Conservation (phyloP, 1,140 invertebrate species). For the Polyergus mexicanus region DNA sequence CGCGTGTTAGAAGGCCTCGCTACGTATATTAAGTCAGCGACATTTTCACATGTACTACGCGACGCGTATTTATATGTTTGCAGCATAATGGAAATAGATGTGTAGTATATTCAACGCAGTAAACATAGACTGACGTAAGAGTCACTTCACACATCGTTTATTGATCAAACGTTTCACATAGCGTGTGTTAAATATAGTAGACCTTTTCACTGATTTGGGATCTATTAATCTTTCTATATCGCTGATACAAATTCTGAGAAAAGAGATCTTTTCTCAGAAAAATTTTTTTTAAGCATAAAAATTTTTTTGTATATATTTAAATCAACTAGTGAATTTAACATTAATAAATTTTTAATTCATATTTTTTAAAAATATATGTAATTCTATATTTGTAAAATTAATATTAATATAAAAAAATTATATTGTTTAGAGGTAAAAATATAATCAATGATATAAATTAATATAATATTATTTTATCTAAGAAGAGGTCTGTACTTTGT, state of each 20-base stretch:
- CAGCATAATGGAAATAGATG: slow-evolving; percentile 42
- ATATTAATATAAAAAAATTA: not conserved
- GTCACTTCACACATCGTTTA: slow-evolving; percentile 47
- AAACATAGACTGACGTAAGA: slow-evolving; percentile 33
- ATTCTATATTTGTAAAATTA: not conserved
- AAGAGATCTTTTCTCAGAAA: not conserved
- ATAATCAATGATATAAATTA: not conserved
- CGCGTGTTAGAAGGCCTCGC: not conserved
- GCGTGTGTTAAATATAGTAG: not conserved
- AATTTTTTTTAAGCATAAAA: not conserved
- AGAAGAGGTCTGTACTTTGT: not conserved
- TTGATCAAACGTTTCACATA: slow-evolving; percentile 49
- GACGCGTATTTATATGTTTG: slow-evolving; percentile 33
- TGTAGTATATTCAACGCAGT: slow-evolving; percentile 30
- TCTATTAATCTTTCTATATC: slow-evolving; percentile 21
- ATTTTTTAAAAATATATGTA: not conserved
- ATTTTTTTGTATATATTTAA: not conserved
- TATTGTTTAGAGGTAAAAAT: not conserved
- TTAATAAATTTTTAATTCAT: not conserved
- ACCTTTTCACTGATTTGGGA: slow-evolving; percentile 6
- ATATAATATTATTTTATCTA: not conserved
- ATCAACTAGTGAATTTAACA: not conserved
- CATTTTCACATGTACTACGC: slow-evolving; percentile 44
- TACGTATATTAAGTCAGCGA: slow-evolving; percentile 55
- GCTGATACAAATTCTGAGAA: not conserved